Base-by-base conservation (phyloP, 2,888 invertebrate species). In the Drosophila neutralis region DNA sequence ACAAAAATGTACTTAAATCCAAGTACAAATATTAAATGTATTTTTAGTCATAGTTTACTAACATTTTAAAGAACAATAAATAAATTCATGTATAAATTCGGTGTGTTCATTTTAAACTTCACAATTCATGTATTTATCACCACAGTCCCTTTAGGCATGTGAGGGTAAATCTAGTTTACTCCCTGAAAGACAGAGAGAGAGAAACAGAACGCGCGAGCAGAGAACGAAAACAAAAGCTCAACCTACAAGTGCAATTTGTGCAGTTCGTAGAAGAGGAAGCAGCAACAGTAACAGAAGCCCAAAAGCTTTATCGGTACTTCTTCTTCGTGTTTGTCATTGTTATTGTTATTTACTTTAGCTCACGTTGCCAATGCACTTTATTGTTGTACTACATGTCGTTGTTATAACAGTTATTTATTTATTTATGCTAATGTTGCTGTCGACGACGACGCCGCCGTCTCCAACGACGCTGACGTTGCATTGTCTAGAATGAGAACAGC, bases 321-420 rank as follows among this genome's bases (percentile, higher is more conserved):
- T 70, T 69, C 29, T 66, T 53, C 40, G 21, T 40, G 21, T 70
- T 61, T 63, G 58, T 53, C 53, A 58, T 62, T 75, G 72, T 72
- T 75, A 69, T 66, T 82, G 66, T 67, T 76, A 53, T 83, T 85
- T 77, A 76, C 73, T 73, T 68, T 27, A 27, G 75, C 73, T 71
- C 71, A 61, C 73, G 80, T 76, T 80, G 75, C 73, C 71, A 78
- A 62, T 77, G 73, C 74, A 78, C 69, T 79, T 78, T 73, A 60
- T 53, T 63, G 59, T 62, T 64, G 69, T 53, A 67, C 33, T 67
- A 65, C 36, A 67, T 70, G 60, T 66, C 35, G 78, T 70, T 82
- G 85, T 69, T 71, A 75, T 79, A 83, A 87, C 84, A 73, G 86
- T 87, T 87, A 86, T 86, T 86, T 86, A 86, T 86, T 86, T 86